Percentiles rank a stretch among this genome's conserved stretches.
Conservation (phyloP, 2,113 vertebrate genomes). For the Alligator sinensis region DNA sequence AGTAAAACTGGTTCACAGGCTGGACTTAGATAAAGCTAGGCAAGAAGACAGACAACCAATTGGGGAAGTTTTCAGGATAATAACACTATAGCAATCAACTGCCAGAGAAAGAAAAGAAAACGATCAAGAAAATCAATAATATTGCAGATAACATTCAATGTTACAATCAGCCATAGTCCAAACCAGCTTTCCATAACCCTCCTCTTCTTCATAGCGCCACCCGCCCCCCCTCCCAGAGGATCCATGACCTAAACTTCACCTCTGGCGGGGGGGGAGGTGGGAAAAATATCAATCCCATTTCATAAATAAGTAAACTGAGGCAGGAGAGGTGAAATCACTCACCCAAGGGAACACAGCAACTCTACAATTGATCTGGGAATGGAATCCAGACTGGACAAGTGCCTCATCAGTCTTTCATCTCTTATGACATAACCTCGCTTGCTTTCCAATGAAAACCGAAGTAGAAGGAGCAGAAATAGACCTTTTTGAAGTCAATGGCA, state of each 20-base stretch:
- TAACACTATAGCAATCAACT: not conserved
- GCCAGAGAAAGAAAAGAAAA: slow-evolving; percentile 1
- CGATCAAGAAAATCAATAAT: not conserved
- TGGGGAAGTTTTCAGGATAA: not conserved
- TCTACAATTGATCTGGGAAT: not conserved
- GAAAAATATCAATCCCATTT: not conserved
- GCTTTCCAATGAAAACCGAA: not conserved
- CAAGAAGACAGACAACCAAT: not conserved
- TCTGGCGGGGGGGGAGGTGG: not conserved
- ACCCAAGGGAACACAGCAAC: not conserved
- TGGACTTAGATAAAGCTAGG: not conserved
- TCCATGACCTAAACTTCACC: not conserved
- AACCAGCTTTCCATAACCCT: not conserved
- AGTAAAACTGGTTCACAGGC: not conserved
- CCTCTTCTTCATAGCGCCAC: not conserved
- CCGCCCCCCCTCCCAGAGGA: not conserved
- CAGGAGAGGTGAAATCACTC: not conserved
- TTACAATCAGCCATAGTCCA: not conserved
- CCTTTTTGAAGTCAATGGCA: not conserved
- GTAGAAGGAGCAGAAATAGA: not conserved
- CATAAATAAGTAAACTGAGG: not conserved
- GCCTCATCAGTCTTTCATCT: not conserved
- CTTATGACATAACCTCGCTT: not conserved
- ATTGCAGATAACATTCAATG: no score
- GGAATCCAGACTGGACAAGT: not conserved